Conservation (phyloP, 2,113 vertebrate species). For the Melierax canorus region DNA sequence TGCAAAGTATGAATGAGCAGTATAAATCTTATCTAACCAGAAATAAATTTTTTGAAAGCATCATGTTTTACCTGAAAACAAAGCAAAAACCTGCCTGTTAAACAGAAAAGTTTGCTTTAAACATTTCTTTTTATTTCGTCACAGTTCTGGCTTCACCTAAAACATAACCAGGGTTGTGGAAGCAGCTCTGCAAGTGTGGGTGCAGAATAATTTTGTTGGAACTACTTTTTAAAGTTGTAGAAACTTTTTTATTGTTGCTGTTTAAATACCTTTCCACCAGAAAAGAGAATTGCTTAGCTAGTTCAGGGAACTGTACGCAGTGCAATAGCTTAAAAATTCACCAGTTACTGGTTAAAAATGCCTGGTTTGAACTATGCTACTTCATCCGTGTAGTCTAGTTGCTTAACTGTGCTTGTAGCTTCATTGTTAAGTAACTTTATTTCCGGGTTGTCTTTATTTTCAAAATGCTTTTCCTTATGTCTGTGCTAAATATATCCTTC, state of each 20-base stretch:
- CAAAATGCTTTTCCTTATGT: background rate
- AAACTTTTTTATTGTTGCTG: background rate
- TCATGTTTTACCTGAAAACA: background rate
- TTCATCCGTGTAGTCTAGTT: background rate
- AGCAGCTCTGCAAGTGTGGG: background rate
- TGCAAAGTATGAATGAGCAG: conserved; percentile 1
- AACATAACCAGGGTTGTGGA: background rate
- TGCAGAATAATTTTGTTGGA: background rate
- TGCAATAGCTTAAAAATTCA: background rate
- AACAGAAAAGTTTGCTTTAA: background rate
- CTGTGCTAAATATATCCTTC: background rate
- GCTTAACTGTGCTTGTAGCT: background rate
- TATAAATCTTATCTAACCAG: conserved; percentile 12
- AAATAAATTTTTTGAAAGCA: background rate
- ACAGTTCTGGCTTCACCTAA: background rate
- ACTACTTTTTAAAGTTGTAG: background rate
- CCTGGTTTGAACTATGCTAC: background rate
- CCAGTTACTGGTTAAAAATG: background rate
- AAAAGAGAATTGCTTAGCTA: conserved; percentile 4
- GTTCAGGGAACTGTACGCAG: background rate
- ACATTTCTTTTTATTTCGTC: background rate
- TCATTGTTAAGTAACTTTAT: background rate
- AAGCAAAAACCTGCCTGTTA: background rate
- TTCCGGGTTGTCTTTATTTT: background rate
- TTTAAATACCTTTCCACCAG: conserved; percentile 68